Evolutionary conservation across 2,888 invertebrate genomes (phyloP), one percentile per base, ranked within the genome.

Genomic region (Leptopilina syphax): DNA sequence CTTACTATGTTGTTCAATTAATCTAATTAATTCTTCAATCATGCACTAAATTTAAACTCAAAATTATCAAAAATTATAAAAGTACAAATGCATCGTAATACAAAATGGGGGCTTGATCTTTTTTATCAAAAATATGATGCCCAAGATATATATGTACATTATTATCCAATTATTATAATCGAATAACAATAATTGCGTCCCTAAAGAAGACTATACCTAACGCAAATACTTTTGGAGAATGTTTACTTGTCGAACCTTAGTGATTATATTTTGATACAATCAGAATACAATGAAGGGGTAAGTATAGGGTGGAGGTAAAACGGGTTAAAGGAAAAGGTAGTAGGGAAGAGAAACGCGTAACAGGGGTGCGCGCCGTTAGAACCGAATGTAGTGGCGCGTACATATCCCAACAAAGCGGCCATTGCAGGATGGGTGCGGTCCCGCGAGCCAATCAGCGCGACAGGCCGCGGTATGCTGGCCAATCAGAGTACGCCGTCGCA

Each of bases 381-480:
- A 80, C 82, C 79, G 66, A 77, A 77, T 79, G 82, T 78, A 82
- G 85, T 84, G 81, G 83, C 86, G 86, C 84, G 85, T 86, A 86
- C 87, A 86, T 82, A 78, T 76, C 67, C 82, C 86, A 87, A 91
- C 91, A 91, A 91, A 91, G 91, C 91, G 91, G 92, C 91, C 92
- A 91, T 92, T 91, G 91, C 91, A 90, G 90, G 91, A 90, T 91
- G 90, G 92, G 92, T 91, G 91, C 91, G 91, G 92, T 91, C 89
- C 90, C 87, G 86, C 87, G 87, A 87, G 91, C 91, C 91, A 91
- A 91, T 91, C 90, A 91, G 90, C 88, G 88, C 87, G 86, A 86
- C 88, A 88, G 85, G 86, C 87, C 88, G 87, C 88, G 87, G 87
- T 88, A 87, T 84, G 85, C 86, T 85, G 88, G 92, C 92, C 91